Percentiles rank a stretch among this genome's conserved stretches.
phyloP scores from a whole-genome alignment of 2,797 vertebrate genomes.

The Rhinogobio ventralis region DNA sequence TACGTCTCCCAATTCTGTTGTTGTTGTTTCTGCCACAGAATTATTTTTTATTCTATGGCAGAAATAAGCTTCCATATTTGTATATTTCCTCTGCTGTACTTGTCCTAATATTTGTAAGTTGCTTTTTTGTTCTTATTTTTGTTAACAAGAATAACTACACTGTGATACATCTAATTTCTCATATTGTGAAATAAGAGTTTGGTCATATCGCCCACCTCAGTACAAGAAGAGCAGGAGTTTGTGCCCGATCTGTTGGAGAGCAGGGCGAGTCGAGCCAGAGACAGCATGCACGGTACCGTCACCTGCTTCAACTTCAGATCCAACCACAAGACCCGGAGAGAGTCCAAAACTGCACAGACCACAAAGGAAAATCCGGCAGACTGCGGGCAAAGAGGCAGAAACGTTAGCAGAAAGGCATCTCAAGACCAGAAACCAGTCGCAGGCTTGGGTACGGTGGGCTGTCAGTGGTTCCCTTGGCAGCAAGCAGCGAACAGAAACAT shows the following conservation, averaged over 20 bases:
- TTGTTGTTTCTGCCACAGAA: too few relatives aligned
- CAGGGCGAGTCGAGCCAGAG: slow-evolving; percentile 60
- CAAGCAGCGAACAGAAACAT: slow-evolving; percentile 54
- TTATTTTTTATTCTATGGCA: not conserved
- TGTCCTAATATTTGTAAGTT: not conserved
- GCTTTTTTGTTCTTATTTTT: not conserved
- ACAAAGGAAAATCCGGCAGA: not conserved
- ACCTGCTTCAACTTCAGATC: slow-evolving; percentile 66
- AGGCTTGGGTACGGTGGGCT: slow-evolving; percentile 64
- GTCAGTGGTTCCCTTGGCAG: slow-evolving; percentile 75
- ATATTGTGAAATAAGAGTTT: slow-evolving; percentile 47
- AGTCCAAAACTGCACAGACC: not conserved
- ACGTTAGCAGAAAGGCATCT: not conserved
- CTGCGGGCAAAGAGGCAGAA: not conserved
- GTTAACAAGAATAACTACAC: not conserved
- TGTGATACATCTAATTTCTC: not conserved
- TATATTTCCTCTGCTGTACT: not conserved
- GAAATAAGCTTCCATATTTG: not conserved
- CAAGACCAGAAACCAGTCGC: slow-evolving; percentile 40
- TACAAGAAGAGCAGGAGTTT: slow-evolving; percentile 65
- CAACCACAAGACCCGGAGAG: slow-evolving; percentile 38
- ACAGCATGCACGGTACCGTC: slow-evolving; percentile 50
- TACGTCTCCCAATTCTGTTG: not conserved
- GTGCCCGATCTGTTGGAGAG: slow-evolving; percentile 57
- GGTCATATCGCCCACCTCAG: slow-evolving; percentile 38